phyloP scores from a whole-genome alignment of 1,140 invertebrate species.

The Cataglyphis hispanica region DNA sequence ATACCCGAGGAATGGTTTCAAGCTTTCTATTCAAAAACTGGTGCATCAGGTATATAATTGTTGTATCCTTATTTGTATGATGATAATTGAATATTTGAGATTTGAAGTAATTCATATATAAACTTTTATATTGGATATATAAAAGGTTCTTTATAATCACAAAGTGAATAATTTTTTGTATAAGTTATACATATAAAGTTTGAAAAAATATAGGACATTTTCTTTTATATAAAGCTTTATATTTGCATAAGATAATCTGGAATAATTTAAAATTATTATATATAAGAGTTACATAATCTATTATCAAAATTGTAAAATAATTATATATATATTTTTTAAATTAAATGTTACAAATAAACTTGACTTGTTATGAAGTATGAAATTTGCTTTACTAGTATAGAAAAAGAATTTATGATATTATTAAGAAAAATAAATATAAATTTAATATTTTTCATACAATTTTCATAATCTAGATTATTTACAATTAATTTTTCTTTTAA shows the following conservation, averaged over 20 bases:
- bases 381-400: not conserved
- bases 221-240: not conserved
- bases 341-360: no score
- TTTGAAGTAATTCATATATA: not conserved
- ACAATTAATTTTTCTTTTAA: not conserved
- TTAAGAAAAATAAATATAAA: not conserved
- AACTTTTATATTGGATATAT: not conserved
- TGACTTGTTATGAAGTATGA: not conserved
- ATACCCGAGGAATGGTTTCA: conserved; percentile 98
- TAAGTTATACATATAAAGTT: conserved; percentile 5
- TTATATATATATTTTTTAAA: no score
- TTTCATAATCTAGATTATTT: not conserved
- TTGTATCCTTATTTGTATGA: conserved; percentile 1
- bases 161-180: not conserved
- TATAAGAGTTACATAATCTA: not conserved
- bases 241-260: no score
- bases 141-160: not conserved
- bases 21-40: conserved; percentile 97
- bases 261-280: no score
- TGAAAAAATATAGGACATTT: not conserved
- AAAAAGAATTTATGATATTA: not conserved
- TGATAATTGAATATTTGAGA: not conserved
- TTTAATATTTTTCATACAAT: conserved; percentile 8
- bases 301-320: not conserved
- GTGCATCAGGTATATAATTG: conserved; percentile 90